Conservation (phyloP, 2,888 invertebrate species). For the Stramonita haemastoma region DNA sequence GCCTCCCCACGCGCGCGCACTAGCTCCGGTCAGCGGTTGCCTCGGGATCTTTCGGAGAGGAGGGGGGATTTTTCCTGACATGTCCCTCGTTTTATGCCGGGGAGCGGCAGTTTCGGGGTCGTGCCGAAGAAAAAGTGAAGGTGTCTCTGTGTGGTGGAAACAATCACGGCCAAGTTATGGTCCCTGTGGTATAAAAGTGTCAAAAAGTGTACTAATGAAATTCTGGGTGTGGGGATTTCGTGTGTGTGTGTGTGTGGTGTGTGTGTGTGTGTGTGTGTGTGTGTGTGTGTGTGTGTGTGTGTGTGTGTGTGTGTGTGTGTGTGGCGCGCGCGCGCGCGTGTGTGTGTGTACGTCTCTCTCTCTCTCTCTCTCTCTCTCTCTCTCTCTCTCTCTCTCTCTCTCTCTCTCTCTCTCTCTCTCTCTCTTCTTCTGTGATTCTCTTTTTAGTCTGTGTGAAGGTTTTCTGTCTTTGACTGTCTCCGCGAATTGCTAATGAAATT, state of each 20-base stretch:
- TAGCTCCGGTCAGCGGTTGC: neutral
- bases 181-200: constrained; percentile 11
- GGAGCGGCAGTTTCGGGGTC: neutral
- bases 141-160: neutral
- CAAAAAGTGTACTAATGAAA: constrained; percentile 11
- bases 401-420: neutral
- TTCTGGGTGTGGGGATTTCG: neutral
- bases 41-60: neutral
- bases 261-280: neutral
- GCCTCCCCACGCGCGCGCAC: neutral
- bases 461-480: neutral
- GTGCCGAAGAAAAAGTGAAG: neutral
- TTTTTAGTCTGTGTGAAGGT: neutral
- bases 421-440: neutral
- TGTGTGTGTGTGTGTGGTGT: neutral
- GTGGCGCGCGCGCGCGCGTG: neutral
- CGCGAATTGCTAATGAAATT: no score
- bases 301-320: neutral
- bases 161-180: neutral
- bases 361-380: neutral
- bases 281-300: neutral
- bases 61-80: neutral
- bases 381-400: constrained; percentile 25
- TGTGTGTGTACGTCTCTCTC: no score
- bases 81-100: neutral